Evolutionary conservation across 2,888 invertebrate genomes (phyloP).

Genomic region (Meandrusa payeni): DNA sequence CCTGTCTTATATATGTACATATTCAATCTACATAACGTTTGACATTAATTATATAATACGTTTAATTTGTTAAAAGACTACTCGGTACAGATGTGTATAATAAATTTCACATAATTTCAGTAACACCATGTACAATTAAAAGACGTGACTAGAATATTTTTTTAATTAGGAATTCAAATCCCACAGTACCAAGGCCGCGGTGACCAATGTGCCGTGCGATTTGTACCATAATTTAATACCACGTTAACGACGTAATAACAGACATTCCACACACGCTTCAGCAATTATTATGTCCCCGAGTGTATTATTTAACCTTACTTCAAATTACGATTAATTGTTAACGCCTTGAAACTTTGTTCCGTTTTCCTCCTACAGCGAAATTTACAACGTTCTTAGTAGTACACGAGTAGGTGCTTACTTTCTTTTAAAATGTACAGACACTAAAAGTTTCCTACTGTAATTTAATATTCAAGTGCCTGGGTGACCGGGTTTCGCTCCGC

Average conservation of each 20-base stretch:
- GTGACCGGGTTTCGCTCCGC: too few relatives aligned
- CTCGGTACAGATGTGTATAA: too few relatives aligned
- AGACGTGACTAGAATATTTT: too few relatives aligned
- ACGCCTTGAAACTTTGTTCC: conserved; percentile 19
- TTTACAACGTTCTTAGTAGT: conserved; percentile 3
- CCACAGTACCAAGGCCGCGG: background rate
- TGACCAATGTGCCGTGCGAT: background rate
- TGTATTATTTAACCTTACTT: conserved; percentile 19
- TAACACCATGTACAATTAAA: too few relatives aligned
- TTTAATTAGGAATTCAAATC: background rate
- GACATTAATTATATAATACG: too few relatives aligned
- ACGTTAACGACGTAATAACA: conserved; percentile 18
- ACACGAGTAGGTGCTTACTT: conserved; percentile 1
- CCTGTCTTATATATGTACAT: too few relatives aligned
- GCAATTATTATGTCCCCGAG: conserved; percentile 17
- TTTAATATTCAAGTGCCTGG: background rate
- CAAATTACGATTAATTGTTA: conserved; percentile 22
- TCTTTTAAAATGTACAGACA: background rate
- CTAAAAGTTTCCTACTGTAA: conserved; percentile 2
- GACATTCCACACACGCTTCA: conserved; percentile 17
- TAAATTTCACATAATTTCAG: too few relatives aligned
- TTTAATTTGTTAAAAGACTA: too few relatives aligned
- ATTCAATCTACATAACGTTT: too few relatives aligned
- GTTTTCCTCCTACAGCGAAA: conserved; percentile 1
- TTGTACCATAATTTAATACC: conserved; percentile 2